Base-by-base conservation (phyloP, 92 coral and sea anemone species). In the Porites cylindrica region DNA sequence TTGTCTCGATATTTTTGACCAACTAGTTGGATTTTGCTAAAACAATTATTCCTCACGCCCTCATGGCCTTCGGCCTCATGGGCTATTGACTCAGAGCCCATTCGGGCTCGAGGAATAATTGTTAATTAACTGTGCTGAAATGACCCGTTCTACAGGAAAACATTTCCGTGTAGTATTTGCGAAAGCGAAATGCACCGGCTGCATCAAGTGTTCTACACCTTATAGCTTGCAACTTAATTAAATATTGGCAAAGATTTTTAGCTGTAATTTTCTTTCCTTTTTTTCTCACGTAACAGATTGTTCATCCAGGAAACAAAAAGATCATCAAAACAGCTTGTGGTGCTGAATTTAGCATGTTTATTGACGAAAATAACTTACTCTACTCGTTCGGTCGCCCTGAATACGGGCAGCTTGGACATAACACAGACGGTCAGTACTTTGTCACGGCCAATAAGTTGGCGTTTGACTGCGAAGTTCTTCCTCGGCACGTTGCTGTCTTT, bases 321-420 rank as follows among this genome's bases (percentile, higher is more conserved):
- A 79, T 93, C 72, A 70, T n/a, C 26, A 95, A 95, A 63, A 76
- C 94, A 19, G 18, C 86, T 20, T 95, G 98, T 77, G 98, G 98
- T 11, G 93, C 94, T 14, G 98, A 95, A 61, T 95, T 91, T 86
- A 95, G 98, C 77, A 91, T 95, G 98, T 86, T 95, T 59, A 79
- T 95, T 60, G 98, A 95, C 63, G 98, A 93, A 70, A 83, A 91
- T 63, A 88, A 85, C 72, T 19, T 82, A 71, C 87, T 95, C 2
- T 95, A 90, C 83, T 95, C 98, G 16, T 95, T 95, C 68, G 98
- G 98, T n/a, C 92, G 98, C 63, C 98, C 98, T 10, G 98, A 95
- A 43, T 83, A 95, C 43, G 98, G 98, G 2, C 96, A 93, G 70
- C 89, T 95, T 10, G 98, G 98, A 0, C 98, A 95, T 67, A 95